Base-by-base conservation (phyloP, 2,113 vertebrate species). In the Siniperca knerii region DNA sequence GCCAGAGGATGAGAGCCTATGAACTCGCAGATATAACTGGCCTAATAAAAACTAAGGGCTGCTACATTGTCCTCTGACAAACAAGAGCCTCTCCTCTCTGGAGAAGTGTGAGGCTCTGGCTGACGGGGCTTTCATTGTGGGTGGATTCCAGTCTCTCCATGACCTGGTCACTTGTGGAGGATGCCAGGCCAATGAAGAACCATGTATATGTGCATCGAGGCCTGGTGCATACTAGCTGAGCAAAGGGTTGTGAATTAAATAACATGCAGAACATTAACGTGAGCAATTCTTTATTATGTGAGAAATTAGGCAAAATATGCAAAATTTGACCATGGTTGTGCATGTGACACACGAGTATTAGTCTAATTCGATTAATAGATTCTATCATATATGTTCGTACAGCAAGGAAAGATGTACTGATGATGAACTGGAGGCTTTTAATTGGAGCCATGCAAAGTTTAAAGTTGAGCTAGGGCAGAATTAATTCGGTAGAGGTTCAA, bases 21-120 rank as follows among this genome's bases (percentile, higher is more conserved):
- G 90, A 93, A 92, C 93, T 88, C 18, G 16, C 67, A 89, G 83
- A 89, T 89, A 90, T 66, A 88, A 88, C 86, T 78, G 72, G 66
- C 75, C 85, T 89, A 86, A 93, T 93, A 91, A 85, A 90, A 91
- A 87, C 79, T 69, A 82, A 77, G 76, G 73, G 82, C 77, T 76
- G 86, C 69, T 81, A 37, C 80, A 71, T 82, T 91, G 92, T 92
- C 92, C 90, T 93, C 89, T 91, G 90, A 94, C 92, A 89, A 81
- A 62, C 79, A 16, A 68, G 80, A 70, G 64, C 52, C 71, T 87
- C 77, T 71, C 75, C 71, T 87, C 88, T 75, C 37, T 60, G 70
- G 82, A 92, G 61, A 77, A 88, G 65, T 60, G 55, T 3, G 50
- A 87, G 75, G 87, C 82, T 11, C 44, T 44, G 87, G 85, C 76